Evolutionary conservation across 2,797 vertebrate genomes (phyloP).

Genomic region (Spheniscus humboldti): DNA sequence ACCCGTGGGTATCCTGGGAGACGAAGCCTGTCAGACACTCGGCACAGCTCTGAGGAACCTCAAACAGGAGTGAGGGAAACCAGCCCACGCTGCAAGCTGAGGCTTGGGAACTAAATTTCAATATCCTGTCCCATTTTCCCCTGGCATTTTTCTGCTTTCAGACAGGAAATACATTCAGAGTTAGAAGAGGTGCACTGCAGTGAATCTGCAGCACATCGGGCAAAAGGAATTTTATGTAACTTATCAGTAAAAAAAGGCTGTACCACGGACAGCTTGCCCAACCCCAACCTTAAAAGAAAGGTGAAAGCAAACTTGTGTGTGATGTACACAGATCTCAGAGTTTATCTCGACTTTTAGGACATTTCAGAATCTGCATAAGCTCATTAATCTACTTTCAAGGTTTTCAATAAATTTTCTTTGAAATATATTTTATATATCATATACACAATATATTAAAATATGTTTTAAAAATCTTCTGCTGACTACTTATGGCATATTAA

Average conservation of each 20-base stretch:
- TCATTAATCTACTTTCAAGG: neutral
- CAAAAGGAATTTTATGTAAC: neutral
- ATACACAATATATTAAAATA: neutral
- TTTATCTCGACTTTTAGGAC: neutral
- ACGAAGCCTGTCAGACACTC: neutral
- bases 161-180: neutral
- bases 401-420: neutral
- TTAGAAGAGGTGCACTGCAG: neutral
- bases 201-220: neutral
- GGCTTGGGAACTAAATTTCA: neutral
- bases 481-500: neutral
- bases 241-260: neutral
- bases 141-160: neutral
- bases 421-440: neutral
- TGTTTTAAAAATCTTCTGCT: neutral
- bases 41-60: neutral
- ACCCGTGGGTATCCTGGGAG: neutral
- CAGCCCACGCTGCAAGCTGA: neutral
- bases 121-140: slow-evolving; percentile 11
- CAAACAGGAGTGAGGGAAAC: neutral
- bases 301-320: neutral
- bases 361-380: neutral
- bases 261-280: neutral
- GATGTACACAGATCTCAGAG: neutral
- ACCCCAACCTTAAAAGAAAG: neutral